Base-by-base conservation (phyloP, 2,113 vertebrate species). In the Neopipo cinnamomea region DNA sequence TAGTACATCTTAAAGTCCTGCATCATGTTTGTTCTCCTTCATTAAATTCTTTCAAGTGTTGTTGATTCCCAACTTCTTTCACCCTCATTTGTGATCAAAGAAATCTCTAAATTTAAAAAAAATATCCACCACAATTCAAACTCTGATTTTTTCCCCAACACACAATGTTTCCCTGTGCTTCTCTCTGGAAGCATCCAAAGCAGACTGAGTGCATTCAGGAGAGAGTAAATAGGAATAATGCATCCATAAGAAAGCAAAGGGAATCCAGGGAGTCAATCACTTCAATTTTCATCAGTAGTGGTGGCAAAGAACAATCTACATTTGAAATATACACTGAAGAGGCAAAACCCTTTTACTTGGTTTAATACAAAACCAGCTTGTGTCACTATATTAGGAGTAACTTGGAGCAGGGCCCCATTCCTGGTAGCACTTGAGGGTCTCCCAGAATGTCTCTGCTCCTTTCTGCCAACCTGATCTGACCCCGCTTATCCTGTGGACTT, bases 101-200 rank as follows among this genome's bases (percentile, higher is more conserved):
- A 86, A 74, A 81, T 16, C 13, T 52, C n/a, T 59, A 12, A 16
- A 31, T 84, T 42, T 81, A 6, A 47, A 88, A 70, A 47, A 35
- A 9, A 6, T 4, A 4, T 1, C 0, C 3, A 24, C 8, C 6
- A 7, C 22, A 53, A 46, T 24, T 33, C n/a, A 59, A 27, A 9
- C 7, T 55, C 30, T 13, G 12, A 16, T 84, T 67, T 66, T 49
- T 82, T 82, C 7, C 42, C 49, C 23, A 80, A 17, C 8, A 33
- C 9, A 37, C 6, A 49, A 30, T 1, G 27, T 46, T 77, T 68
- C 35, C 17, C 14, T 21, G 31, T 37, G 11, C 7, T 8, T 47
- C 9, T 62, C 7, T 73, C 7, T 35, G 18, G 16, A 83, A 83
- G 12, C 21, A 50, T 25, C 66, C 50, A 73, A n/a, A 90, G 13